These are phyloP conservation scores for Selenia dentaria DNA, from an alignment of 2,888 invertebrate genomes.

Conservation along the genomic window DNA sequence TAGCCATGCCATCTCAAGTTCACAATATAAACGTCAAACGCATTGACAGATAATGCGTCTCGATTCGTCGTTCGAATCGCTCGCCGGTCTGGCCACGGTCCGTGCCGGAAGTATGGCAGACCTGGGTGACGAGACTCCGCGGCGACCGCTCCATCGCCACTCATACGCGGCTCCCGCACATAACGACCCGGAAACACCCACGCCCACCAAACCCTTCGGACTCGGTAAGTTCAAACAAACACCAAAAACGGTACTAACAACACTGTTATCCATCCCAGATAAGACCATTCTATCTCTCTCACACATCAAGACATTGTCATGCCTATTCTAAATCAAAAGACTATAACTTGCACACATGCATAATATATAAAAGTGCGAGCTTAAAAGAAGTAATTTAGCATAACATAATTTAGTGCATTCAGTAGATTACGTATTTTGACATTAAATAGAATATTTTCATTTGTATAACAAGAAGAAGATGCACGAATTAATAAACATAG, in stretches of 20 bases:
- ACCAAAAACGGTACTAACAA: slow-evolving; percentile 3
- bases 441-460: slow-evolving; percentile 35
- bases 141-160: slow-evolving; percentile 70
- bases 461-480: slow-evolving; percentile 44
- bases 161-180: slow-evolving; percentile 83
- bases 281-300: slow-evolving; percentile 39
- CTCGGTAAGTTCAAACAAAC: slow-evolving; percentile 86
- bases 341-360: slow-evolving; percentile 47
- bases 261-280: slow-evolving; percentile 24
- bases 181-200: slow-evolving; percentile 80
- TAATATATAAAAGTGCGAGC: slow-evolving; percentile 34
- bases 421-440: slow-evolving; percentile 52
- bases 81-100: slow-evolving; percentile 86
- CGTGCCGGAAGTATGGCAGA: slow-evolving; percentile 94
- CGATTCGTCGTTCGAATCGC: slow-evolving; percentile 91
- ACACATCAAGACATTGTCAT: slow-evolving; percentile 51
- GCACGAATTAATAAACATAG: slow-evolving; percentile 50
- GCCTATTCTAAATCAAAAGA: slow-evolving; percentile 38
- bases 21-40: neutral
- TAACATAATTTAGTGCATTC: slow-evolving; percentile 57
- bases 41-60: slow-evolving; percentile 89
- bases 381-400: slow-evolving; percentile 23
- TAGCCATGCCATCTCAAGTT: too few relatives aligned
- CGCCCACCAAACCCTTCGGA: slow-evolving; percentile 91
- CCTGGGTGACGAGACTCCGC: slow-evolving; percentile 87